Base-by-base conservation (phyloP, 2,888 invertebrate genomes). In the Mythimna ferrago region DNA sequence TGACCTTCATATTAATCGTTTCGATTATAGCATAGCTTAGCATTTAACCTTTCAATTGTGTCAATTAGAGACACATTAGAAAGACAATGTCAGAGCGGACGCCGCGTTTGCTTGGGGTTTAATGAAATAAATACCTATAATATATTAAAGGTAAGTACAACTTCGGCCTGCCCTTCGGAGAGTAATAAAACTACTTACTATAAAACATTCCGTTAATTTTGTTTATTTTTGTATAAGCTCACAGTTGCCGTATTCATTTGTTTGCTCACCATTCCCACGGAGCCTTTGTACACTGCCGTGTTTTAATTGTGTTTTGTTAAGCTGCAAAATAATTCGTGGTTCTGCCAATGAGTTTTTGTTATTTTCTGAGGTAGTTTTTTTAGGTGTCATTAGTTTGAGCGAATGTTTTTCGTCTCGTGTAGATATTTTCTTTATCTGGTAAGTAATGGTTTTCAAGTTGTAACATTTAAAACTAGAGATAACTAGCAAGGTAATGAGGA, bases 231-330 rank as follows among this genome's bases (percentile, higher is more conserved):
- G 54, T 54, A 21, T 21, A 54, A 6, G 21, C 7, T 26, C 26
- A 16, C 32, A 11, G 32, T 19, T 32, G 32, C 57, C 57, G 57
- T 32, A 57, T 57, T 21, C 32, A 57, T 16, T 32, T 57, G 32
- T 57, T 57, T 57, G 32, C 4, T 57, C 68, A 53, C 69, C 53
- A 66, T 79, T 81, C 63, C 66, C 56, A 68, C 66, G 19, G 56
- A 77, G 75, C 71, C 79, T 82, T 72, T 35, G 67, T 74, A 76
- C 58, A 58, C 54, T 57, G 64, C 48, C 16, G 6, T 19, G 48
- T 48, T 48, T 72, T 80, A 85, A 85, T 80, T 74, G 77, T 68
- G 62, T 80, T 76, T 74, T 69, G 75, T 76, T 75, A 32, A 6
- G 44, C 38, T 54, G 56, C 44, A 57, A 76, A 67, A 66, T n/a